Conservation (phyloP, 2,797 vertebrate species). For the Pogoniulus pusillus region DNA sequence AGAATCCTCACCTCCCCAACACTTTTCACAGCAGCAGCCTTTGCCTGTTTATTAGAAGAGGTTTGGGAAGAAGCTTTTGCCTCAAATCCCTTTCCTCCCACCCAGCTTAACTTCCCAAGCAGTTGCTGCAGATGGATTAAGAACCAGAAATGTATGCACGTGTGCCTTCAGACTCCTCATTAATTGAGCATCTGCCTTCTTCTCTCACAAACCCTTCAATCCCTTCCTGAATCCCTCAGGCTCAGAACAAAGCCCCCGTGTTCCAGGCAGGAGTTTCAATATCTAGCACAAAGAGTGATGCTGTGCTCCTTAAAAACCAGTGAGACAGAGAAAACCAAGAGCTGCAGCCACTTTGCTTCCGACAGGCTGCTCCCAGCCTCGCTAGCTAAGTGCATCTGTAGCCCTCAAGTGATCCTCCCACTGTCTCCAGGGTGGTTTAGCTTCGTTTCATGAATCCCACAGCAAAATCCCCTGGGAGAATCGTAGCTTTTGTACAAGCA, state of each 20-base stretch:
- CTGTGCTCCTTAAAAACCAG: background rate
- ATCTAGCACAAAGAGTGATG: background rate
- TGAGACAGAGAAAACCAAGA: background rate
- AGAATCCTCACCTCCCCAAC: background rate
- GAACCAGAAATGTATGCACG: background rate
- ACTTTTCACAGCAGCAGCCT: background rate
- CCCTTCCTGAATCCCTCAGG: background rate
- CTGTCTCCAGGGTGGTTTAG: background rate
- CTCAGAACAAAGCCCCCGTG: background rate
- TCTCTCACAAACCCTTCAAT: background rate
- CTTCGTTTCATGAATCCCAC: background rate
- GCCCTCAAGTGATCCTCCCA: background rate
- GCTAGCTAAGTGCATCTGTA: background rate
- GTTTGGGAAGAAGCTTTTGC: background rate
- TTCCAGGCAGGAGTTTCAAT: background rate
- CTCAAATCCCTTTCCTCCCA: background rate
- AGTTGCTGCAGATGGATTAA: background rate
- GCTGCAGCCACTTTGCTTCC: background rate
- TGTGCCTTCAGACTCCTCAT: background rate
- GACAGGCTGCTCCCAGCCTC: background rate
- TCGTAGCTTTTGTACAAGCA: rapidly evolving
- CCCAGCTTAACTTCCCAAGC: background rate
- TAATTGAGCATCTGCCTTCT: background rate
- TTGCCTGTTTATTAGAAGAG: background rate
- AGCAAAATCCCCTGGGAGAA: background rate